These are phyloP conservation scores for Brachionus sp. DNA, from an alignment of 1,140 invertebrate species.

Conservation along the genomic window DNA sequence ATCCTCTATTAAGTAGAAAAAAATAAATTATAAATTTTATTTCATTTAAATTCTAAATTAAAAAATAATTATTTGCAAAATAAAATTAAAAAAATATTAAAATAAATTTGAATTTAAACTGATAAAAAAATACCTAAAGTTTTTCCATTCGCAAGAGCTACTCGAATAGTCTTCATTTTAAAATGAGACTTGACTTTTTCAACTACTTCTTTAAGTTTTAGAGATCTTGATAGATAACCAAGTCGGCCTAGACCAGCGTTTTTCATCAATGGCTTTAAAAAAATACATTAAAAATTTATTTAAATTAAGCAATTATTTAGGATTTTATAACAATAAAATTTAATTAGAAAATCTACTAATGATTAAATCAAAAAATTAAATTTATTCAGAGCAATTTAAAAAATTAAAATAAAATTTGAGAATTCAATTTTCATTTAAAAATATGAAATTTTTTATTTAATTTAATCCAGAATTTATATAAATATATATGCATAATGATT, in stretches of 20 bases:
- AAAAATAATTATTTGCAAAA: slow-evolving; percentile 41
- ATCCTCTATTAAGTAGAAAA: slow-evolving; percentile 45
- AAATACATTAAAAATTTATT: not conserved
- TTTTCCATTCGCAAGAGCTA: slow-evolving; percentile 42
- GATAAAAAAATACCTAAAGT: not conserved
- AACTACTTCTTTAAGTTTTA: slow-evolving; percentile 16
- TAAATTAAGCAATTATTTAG: no score
- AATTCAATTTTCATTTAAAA: no score
- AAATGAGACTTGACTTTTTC: not conserved
- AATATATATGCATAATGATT: no score
- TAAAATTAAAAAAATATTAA: slow-evolving; percentile 17
- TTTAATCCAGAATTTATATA: no score
- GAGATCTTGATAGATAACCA: not conserved
- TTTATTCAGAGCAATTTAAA: no score
- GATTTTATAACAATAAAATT: no score
- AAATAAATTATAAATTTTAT: no score
- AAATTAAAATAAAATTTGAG: no score
- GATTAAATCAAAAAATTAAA: no score
- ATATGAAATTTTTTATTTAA: no score
- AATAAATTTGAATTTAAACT: not conserved
- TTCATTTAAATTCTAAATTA: no score
- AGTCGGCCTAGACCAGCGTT: slow-evolving; percentile 23
- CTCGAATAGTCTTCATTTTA: not conserved
- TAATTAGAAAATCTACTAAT: no score
- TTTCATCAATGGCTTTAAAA: slow-evolving; percentile 21